Conservation (phyloP, 2,797 vertebrate genomes). For the Rhynchonycteris naso region DNA sequence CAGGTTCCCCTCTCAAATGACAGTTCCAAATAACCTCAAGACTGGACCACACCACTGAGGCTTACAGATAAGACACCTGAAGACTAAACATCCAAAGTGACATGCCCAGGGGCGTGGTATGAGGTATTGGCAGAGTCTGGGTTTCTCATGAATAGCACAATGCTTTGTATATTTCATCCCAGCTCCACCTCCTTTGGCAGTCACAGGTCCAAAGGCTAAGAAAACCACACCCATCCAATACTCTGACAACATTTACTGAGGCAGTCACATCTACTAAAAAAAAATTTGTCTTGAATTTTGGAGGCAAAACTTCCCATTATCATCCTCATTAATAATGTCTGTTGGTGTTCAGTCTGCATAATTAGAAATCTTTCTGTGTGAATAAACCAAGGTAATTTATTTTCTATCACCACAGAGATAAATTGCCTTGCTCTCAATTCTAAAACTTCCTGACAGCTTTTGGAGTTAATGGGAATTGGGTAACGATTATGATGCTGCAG, state of each 20-base stretch:
- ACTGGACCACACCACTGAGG: background rate
- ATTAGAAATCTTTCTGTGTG: constrained; percentile 47
- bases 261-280: background rate
- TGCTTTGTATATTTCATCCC: background rate
- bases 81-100: background rate
- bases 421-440: constrained; percentile 38
- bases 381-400: constrained; percentile 54
- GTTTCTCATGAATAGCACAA: background rate
- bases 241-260: background rate
- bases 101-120: fast-evolving
- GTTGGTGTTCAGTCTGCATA: background rate
- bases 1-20: background rate
- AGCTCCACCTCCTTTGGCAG: background rate
- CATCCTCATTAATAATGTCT: constrained; percentile 37
- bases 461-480: background rate
- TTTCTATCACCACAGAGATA: constrained; percentile 47
- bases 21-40: fast-evolving
- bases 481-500: background rate
- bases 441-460: constrained; percentile 49
- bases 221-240: background rate
- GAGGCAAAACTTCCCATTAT: constrained; percentile 21
- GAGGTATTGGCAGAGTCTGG: too few species aligned
- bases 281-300: constrained; percentile 26
- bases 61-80: background rate
- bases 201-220: background rate